phyloP scores from a whole-genome alignment of 2,797 vertebrate species.

The Argya squamiceps region DNA sequence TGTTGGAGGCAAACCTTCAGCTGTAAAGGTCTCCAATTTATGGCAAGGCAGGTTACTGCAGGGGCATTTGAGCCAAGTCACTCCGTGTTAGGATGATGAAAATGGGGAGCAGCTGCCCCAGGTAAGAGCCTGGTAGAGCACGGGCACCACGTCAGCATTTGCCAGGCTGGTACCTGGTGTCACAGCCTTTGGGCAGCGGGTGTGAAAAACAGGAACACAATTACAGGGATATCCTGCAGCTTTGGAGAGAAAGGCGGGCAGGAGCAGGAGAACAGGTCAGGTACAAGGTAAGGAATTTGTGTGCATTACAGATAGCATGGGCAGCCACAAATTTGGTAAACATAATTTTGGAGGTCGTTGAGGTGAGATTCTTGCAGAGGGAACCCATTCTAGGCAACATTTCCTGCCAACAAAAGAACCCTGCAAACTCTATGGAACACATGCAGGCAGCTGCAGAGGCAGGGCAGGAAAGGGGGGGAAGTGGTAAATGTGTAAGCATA shows the following conservation, averaged over 20 bases:
- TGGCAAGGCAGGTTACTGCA: neutral
- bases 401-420: neutral
- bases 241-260: neutral
- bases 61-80: neutral
- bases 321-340: neutral
- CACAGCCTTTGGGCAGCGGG: neutral
- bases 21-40: slow-evolving; percentile 41
- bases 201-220: neutral
- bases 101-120: neutral
- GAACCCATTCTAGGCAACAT: neutral
- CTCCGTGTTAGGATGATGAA: neutral
- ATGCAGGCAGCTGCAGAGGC: neutral
- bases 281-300: neutral
- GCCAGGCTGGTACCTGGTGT: neutral
- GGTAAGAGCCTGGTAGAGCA: neutral
- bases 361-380: neutral
- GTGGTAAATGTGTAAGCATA: neutral
- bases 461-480: neutral
- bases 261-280: neutral
- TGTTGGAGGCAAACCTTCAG: neutral
- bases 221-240: fast-evolving
- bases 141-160: fast-evolving
- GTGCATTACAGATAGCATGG: neutral
- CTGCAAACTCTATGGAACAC: neutral
- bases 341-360: neutral